phyloP scores from a whole-genome alignment of 2,113 vertebrate genomes.

The Ceratotherium simum region DNA sequence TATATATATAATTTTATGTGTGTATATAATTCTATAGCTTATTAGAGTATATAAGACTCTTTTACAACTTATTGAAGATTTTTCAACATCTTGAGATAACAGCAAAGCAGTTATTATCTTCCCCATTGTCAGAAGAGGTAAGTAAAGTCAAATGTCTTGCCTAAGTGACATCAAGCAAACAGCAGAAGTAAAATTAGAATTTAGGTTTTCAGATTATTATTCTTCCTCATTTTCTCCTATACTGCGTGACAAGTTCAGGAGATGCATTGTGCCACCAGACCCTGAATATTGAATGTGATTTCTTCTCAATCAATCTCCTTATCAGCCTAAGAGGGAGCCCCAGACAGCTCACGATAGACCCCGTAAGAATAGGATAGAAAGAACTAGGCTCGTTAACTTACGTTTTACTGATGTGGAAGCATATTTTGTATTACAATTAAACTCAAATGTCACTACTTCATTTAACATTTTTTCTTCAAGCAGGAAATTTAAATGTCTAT shows the following conservation, averaged over 20 bases:
- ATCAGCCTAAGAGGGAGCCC: not conserved
- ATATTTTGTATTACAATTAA: slow-evolving; percentile 79
- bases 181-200: not conserved
- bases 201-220: not conserved
- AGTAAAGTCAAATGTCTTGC: not conserved
- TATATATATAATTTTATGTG: not conserved
- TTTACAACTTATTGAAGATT: not conserved
- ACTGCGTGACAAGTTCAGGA: not conserved
- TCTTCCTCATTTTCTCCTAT: not conserved
- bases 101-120: not conserved
- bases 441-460: slow-evolving; percentile 74
- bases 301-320: not conserved
- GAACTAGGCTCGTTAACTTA: slow-evolving; percentile 66
- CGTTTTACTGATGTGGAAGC: slow-evolving; percentile 63
- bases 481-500: slow-evolving; percentile 78
- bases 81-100: not conserved
- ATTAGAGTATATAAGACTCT: not conserved
- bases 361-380: not conserved
- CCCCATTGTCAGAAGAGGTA: not conserved
- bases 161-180: not conserved
- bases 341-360: not conserved
- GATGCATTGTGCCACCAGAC: not conserved
- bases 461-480: slow-evolving; percentile 73
- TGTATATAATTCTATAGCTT: not conserved
- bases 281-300: not conserved